Conservation (phyloP, 2,797 vertebrate species). For the Gymnopithys bicolor region DNA sequence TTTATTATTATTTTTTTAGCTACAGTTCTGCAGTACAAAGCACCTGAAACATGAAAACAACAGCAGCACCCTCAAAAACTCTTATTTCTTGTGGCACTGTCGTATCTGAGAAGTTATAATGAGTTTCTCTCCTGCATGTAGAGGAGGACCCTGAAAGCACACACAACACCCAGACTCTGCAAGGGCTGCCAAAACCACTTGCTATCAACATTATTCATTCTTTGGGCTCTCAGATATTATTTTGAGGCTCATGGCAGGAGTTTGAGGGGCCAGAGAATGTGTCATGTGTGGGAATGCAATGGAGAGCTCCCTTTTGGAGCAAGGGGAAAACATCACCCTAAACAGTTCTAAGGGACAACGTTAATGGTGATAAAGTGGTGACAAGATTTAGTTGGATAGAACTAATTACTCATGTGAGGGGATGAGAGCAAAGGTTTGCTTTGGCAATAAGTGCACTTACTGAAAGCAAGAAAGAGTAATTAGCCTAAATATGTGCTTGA, state of each 20-base stretch:
- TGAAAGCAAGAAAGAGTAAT: slow-evolving; percentile 20
- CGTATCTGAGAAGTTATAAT: neutral
- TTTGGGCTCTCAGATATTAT: neutral
- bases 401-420: slow-evolving; percentile 37
- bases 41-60: neutral
- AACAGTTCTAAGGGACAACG: slow-evolving; percentile 22
- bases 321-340: slow-evolving; percentile 6
- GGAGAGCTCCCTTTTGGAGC: neutral
- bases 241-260: neutral
- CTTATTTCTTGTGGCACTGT: neutral
- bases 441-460: slow-evolving; percentile 19
- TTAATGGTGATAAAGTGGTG: slow-evolving; percentile 57
- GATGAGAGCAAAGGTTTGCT: slow-evolving; percentile 30
- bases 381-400: slow-evolving; percentile 19
- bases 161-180: neutral
- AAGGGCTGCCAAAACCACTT: neutral
- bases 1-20: neutral
- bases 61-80: neutral
- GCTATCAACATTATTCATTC: neutral
- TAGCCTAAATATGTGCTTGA: neutral
- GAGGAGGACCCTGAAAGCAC: neutral
- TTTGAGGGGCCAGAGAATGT: neutral
- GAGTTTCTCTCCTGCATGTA: neutral
- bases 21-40: neutral
- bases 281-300: neutral